These are phyloP conservation scores for Aleiodes sp. DNA, from an alignment of 1,140 invertebrate species.

Conservation along the genomic window DNA sequence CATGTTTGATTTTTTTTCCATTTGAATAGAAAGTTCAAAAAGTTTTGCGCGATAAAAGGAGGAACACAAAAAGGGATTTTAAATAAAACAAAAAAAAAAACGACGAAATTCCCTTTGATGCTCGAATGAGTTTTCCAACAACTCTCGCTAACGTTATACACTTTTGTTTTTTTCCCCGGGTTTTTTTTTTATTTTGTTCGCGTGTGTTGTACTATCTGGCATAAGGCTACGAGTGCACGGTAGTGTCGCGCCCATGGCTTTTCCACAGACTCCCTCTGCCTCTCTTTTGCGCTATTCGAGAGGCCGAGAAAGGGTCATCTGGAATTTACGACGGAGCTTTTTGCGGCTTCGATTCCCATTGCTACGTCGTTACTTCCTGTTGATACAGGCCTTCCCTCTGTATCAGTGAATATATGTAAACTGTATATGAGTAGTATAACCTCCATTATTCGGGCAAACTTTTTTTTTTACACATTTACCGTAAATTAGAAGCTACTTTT, in stretches of 20 bases:
- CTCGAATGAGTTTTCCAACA: background rate
- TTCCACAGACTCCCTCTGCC: background rate
- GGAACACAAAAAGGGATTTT: too few relatives aligned
- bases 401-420: background rate
- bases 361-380: background rate
- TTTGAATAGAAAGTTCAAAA: too few relatives aligned
- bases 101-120: background rate
- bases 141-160: background rate
- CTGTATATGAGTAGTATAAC: too few relatives aligned
- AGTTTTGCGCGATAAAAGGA: too few relatives aligned
- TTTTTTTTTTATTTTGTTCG: too few relatives aligned
- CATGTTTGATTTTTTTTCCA: too few relatives aligned
- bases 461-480: too few relatives aligned
- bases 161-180: too few relatives aligned
- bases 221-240: background rate
- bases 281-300: constrained; percentile 13
- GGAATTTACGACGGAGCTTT: constrained; percentile 31
- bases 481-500: too few relatives aligned
- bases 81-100: background rate
- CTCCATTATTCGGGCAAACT: background rate
- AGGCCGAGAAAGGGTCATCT: constrained; percentile 13
- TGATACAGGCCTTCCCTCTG: background rate
- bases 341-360: constrained; percentile 29
- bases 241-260: background rate
- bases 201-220: background rate